These are phyloP conservation scores for Sorex araneus DNA, from an alignment of 2,113 vertebrate genomes.

Conservation along the genomic window DNA sequence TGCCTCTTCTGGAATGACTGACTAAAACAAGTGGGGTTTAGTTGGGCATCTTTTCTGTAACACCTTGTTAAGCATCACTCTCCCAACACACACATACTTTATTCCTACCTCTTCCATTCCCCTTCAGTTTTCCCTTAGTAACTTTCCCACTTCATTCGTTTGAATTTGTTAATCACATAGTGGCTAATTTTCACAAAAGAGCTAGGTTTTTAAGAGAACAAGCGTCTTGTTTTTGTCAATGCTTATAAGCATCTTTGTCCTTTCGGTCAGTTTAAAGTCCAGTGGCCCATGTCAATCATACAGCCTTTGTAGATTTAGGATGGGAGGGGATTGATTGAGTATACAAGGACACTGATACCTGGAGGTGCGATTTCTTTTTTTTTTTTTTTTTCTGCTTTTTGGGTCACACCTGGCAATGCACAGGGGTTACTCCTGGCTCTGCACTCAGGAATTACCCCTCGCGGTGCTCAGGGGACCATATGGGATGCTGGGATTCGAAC, in stretches of 20 bases:
- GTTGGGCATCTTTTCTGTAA: neutral
- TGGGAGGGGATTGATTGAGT: neutral
- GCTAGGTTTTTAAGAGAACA: neutral
- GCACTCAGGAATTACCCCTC: too few species aligned
- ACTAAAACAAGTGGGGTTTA: neutral
- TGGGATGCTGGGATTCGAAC: too few species aligned
- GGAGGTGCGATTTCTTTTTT: neutral
- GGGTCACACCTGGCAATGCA: too few species aligned
- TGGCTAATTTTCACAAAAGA: neutral
- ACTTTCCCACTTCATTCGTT: neutral
- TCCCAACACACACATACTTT: too few species aligned
- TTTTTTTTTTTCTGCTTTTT: too few species aligned
- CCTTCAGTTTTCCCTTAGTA: neutral
- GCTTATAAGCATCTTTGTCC: neutral
- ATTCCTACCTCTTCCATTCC: accelerated
- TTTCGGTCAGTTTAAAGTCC: constrained; percentile 20
- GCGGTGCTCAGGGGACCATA: too few species aligned
- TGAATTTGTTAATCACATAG: constrained; percentile 4
- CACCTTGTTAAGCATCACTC: too few species aligned
- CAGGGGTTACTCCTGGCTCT: too few species aligned
- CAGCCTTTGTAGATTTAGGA: neutral
- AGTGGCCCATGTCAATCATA: neutral
- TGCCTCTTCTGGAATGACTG: constrained; percentile 5
- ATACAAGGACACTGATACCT: neutral
- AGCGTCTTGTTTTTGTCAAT: neutral